Evolutionary conservation across 1,140 invertebrate genomes (phyloP).

Genomic region (Monochamus saltuarius): DNA sequence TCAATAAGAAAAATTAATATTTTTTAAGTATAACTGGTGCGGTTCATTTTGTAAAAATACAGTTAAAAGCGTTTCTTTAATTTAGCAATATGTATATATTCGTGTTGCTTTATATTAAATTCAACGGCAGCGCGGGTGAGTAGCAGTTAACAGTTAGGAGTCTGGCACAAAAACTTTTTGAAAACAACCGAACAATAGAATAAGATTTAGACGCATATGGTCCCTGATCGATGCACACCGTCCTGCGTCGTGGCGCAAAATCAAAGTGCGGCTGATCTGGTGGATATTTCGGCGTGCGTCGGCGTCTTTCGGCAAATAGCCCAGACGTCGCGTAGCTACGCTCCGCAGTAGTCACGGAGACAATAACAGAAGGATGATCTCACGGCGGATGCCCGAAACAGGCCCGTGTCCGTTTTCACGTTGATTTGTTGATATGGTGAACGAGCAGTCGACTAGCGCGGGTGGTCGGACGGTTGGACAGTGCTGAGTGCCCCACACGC

Average conservation of each 20-base stretch:
- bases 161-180: too few species aligned
- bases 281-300: slow-evolving; percentile 14
- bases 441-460: background rate
- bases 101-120: too few species aligned
- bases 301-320: slow-evolving; percentile 5
- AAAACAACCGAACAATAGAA: too few species aligned
- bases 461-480: slow-evolving; percentile 1
- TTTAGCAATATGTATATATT: too few species aligned
- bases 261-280: slow-evolving; percentile 11
- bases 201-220: too few species aligned
- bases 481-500: background rate
- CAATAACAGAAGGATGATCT: slow-evolving; percentile 4
- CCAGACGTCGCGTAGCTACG: slow-evolving; percentile 7
- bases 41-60: too few species aligned
- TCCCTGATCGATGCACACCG: too few species aligned
- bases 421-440: background rate
- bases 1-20: too few species aligned
- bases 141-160: too few species aligned
- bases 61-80: too few species aligned
- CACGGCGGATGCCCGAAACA: background rate
- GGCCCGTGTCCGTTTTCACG: background rate
- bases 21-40: too few species aligned
- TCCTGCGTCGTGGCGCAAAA: slow-evolving; percentile 1
- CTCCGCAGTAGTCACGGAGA: background rate
- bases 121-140: too few species aligned